Evolutionary conservation across 2,113 vertebrate species (phyloP).

Genomic region (Otocyon megalotis): DNA sequence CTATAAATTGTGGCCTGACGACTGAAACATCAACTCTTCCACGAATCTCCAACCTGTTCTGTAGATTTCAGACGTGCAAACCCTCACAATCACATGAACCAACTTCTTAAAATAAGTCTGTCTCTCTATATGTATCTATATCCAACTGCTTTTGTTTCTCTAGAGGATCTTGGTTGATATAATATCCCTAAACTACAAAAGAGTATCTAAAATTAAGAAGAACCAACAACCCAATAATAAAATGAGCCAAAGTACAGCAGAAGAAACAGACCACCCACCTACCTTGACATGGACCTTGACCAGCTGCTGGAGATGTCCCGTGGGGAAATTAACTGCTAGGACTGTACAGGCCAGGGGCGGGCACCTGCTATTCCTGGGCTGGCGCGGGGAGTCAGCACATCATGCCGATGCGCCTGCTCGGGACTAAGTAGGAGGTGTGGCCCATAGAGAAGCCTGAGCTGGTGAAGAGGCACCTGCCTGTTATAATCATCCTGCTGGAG

Average conservation of each 20-base stretch:
- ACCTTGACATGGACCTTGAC: conserved; percentile 93
- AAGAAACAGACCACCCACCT: conserved; percentile 94
- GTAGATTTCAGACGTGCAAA: not conserved
- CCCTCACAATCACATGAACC: not conserved
- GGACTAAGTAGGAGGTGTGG: not conserved
- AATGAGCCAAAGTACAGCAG: conserved; percentile 87
- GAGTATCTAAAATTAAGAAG: not conserved
- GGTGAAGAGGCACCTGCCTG: not conserved
- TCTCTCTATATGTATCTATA: not conserved
- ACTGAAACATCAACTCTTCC: not conserved
- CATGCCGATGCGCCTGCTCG: rapidly evolving
- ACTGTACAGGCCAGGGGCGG: not conserved
- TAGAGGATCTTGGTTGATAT: not conserved
- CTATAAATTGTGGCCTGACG: not conserved
- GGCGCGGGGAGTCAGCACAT: rapidly evolving
- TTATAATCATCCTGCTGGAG: not conserved
- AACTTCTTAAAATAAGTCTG: not conserved
- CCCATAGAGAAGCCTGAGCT: not conserved
- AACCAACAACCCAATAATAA: not conserved
- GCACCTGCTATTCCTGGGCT: too few relatives aligned
- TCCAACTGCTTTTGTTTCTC: not conserved
- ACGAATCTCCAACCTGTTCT: not conserved
- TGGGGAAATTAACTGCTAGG: conserved; percentile 16
- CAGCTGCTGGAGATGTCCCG: conserved; percentile 94
- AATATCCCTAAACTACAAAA: not conserved